Evolutionary conservation across 2,888 invertebrate genomes (phyloP).

Genomic region (Drosophila yooni): DNA sequence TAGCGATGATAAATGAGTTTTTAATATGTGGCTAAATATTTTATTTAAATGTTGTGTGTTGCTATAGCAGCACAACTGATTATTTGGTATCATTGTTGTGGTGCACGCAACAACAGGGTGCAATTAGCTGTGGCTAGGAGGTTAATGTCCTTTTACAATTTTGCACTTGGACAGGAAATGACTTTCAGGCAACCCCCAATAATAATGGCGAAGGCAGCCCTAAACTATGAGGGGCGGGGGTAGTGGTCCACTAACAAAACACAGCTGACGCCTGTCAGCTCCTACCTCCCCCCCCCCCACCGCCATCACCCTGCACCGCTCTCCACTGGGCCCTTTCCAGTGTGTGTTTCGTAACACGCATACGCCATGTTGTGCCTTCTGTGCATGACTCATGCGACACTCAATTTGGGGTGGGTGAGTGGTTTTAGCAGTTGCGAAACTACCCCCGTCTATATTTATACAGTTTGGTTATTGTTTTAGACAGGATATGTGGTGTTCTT

Average conservation of each 20-base stretch:
- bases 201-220: slow-evolving; percentile 21
- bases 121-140: slow-evolving; percentile 49
- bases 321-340: neutral
- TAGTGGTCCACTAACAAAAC: neutral
- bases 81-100: neutral
- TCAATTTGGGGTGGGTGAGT: neutral
- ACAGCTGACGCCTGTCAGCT: slow-evolving; percentile 32
- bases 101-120: slow-evolving; percentile 1
- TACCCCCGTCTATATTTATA: slow-evolving; percentile 52
- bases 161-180: slow-evolving; percentile 56
- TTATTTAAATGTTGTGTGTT: neutral
- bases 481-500: slow-evolving; percentile 13
- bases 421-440: slow-evolving; percentile 34
- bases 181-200: slow-evolving; percentile 58
- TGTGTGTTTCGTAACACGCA: slow-evolving; percentile 42
- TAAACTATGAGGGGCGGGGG: slow-evolving; percentile 6
- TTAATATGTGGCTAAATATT: neutral
- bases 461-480: slow-evolving; percentile 37
- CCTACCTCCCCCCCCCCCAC: slow-evolving; percentile 18
- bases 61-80: neutral
- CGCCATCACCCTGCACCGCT: neutral
- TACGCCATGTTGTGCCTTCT: slow-evolving; percentile 54
- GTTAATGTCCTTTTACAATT: slow-evolving; percentile 66
- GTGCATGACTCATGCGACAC: slow-evolving; percentile 59
- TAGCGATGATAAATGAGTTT: neutral